Evolutionary conservation across 1,140 invertebrate species (phyloP), one percentile per base, ranked within the genome.

Genomic region (Elysia chlorotica): DNA sequence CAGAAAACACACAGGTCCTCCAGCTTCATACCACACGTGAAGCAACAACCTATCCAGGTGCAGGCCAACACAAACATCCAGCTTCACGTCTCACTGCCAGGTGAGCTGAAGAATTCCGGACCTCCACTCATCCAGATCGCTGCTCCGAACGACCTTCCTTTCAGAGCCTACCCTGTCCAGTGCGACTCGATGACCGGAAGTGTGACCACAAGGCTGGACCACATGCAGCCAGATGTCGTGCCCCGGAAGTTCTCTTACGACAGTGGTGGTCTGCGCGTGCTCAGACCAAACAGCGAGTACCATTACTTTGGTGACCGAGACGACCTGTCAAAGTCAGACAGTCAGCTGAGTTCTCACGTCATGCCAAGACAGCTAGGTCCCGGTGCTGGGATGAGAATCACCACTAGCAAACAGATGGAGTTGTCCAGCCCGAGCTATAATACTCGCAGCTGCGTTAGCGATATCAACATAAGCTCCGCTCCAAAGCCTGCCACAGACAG

Each of bases 251-350:
- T 63, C 17, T 78, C 77, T 1, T 78, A 78, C 23, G 77, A 78
- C 54, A 73, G 76, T n/a, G 53, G 54, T 25, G 31, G n/a, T n/a
- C n/a, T 69, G 21, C 65, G 65, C 19, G 3, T 48, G 3, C 68
- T 68, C 2, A 36, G 72, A 31, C 74, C 74, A 21, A 74, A 14
- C 28, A 76, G 74, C 38, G 74, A 78, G 21, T 67, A 75, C 30
- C 63, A 28, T n/a, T n/a, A n/a, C n/a, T n/a, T n/a, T n/a, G n/a
- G n/a, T 28, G 74, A 78, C 25, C 75, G 76, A 66, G 79, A 80
- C 28, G 83, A 83, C 72, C 57, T 84, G 35, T 83, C 81, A 21
- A 84, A 83, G 68, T 84, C 83, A 17, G 83, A 84, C 65, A 82
- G 73, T 31, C 83, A 84, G 65, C 71, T 84, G n/a, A 82, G 80